Evolutionary conservation across 2,113 vertebrate genomes (phyloP), one percentile per base, ranked within the genome.

Genomic region (Sceloporus tristichus): DNA sequence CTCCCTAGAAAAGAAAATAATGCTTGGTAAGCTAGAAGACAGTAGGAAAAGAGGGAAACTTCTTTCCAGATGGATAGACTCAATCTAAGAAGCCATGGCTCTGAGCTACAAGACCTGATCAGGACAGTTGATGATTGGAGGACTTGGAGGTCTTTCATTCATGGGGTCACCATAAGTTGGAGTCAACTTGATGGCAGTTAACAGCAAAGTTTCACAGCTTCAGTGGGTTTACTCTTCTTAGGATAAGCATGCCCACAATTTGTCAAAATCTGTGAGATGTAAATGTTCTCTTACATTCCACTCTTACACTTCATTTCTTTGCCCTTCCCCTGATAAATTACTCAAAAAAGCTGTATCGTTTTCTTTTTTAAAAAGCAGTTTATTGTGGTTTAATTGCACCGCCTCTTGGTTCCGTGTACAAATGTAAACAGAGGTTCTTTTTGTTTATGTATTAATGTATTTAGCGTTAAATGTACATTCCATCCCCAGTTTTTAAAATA

Each of bases 301-400:
- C 48, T 48, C 48, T 48, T 48, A 48, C 48, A 34, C 59, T 3
- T 23, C 11, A 76, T n/a, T 75, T 21, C 23, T 9, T 66, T 16
- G 9, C 40, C 3, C 34, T 2, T 40, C 21, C 25, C 56, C 34
- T 81, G 62, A 81, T 3, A 82, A 76, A 76, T 4, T 19, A 83
- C 56, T 68, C 53, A 83, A 54, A 27, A 1, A 59, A 81, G 40
- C 42, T 42, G 9, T 81, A 53, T 79, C 38, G 4, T 7, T 0
- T 3, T 75, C 66, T 90, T 95, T 93, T 91, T 93, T 94, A 95
- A 91, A 96, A 96, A 97, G 96, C 85, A 90, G 86, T 97, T 96
- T 97, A 97, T 96, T 97, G 92, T 88, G 68, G 84, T 90, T 96
- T 81, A 96, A 97, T 96, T 97, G 96, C 94, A 96, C 92, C 89